Evolutionary conservation across 2,113 vertebrate species (phyloP), one percentile per base, ranked within the genome.

Genomic region (Platichthys stellatus): DNA sequence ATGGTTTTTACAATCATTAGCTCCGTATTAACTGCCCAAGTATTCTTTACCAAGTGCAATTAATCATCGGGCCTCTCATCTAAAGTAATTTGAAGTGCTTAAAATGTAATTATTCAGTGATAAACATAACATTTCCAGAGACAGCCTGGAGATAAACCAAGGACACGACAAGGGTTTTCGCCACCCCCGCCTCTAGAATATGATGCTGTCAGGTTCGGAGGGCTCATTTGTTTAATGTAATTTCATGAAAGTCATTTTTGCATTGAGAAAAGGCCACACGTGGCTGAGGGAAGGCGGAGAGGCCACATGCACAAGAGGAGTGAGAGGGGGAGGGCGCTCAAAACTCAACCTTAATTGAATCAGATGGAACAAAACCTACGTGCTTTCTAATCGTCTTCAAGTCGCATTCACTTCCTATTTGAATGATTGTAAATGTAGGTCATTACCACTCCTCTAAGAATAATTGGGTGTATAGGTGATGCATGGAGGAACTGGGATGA

Each of bases 51-150:
- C 63, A 62, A 79, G 75, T 31, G 73, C 72, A 90, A 93, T 93
- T 93, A 92, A 92, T 94, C 89, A 92, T 89, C 82, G 84, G 76
- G 81, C 81, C 75, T 80, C 85, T 80, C 83, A 84, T 82, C 75
- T 81, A 57, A 81, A 91, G 84, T 92, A 78, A 88, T 91, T 89
- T 89, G 66, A 87, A 92, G 89, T 90, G 81, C 88, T 93, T 93
- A 85, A 92, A 92, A 92, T 90, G 77, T 89, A 93, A 93, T 93
- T 91, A 92, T 91, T 90, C 84, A 76, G 57, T 72, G 75, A 90
- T 87, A 90, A 94, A 91, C 87, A 90, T 82, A 84, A 87, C 83
- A 72, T 89, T 88, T 83, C 84, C 72, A 58, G 83, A 87, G 82
- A 89, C 66, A 61, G 62, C 72, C 65, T 14, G 59, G 72, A 78